These are phyloP conservation scores for Microplitis manilae DNA, from an alignment of 2,888 invertebrate genomes.

Conservation along the genomic window DNA sequence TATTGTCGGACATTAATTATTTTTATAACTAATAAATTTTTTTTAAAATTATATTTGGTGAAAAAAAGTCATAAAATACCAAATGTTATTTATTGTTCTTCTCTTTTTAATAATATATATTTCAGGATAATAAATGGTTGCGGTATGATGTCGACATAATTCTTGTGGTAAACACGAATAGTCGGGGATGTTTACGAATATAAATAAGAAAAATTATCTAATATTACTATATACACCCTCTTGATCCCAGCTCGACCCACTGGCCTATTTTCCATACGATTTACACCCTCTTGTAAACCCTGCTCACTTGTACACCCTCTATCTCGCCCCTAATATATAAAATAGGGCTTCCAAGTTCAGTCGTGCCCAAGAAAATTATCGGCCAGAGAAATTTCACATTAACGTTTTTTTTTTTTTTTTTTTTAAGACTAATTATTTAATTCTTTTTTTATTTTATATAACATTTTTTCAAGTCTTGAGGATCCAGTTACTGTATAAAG, in stretches of 20 bases:
- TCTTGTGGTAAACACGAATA: not conserved
- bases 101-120: not conserved
- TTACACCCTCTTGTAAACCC: conserved; percentile 52
- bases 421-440: not conserved
- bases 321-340: not conserved
- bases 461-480: too few relatives aligned
- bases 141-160: not conserved
- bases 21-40: not conserved
- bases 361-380: conserved; percentile 57
- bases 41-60: too few relatives aligned
- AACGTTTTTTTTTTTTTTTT: conserved; percentile 24
- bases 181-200: not conserved
- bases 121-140: not conserved
- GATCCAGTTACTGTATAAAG: too few relatives aligned
- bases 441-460: not conserved
- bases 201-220: conserved; percentile 12
- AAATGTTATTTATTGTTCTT: too few relatives aligned
- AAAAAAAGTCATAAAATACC: too few relatives aligned
- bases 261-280: conserved; percentile 63
- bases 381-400: conserved; percentile 33
- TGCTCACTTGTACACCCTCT: not conserved
- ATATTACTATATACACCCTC: conserved; percentile 21
- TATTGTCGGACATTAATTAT: not conserved
- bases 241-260: conserved; percentile 54
- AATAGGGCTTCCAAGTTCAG: conserved; percentile 42